Conservation (phyloP, 1,140 invertebrate genomes). For the Bombus confusus region DNA sequence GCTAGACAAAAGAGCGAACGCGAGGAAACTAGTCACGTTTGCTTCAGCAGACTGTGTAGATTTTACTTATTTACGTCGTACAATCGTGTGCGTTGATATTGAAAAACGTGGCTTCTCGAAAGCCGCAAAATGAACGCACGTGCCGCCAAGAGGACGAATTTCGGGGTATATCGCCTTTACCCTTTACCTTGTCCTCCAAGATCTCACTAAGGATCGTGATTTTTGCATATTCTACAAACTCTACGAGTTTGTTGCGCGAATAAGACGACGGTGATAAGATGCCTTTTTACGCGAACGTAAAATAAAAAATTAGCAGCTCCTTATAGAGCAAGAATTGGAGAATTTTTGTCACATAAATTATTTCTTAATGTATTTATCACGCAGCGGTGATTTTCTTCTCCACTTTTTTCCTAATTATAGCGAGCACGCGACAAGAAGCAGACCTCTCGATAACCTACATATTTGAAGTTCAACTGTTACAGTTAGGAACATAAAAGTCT, state of each 20-base stretch:
- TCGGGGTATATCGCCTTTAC: background rate
- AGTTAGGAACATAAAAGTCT: background rate
- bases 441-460: background rate
- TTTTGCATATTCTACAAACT: background rate
- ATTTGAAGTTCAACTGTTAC: background rate
- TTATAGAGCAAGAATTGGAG: no score
- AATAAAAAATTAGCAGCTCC: no score
- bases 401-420: background rate
- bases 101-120: conserved; percentile 8
- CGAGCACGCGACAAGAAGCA: background rate
- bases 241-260: no score
- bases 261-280: no score
- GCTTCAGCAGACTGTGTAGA: no score
- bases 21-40: background rate
- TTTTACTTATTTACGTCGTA: conserved; percentile 1
- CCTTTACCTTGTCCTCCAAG: no score
- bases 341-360: no score
- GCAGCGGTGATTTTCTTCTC: background rate
- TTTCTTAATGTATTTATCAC: background rate
- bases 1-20: background rate
- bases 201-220: background rate
- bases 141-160: conserved; percentile 16
- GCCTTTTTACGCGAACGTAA: no score
- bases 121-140: conserved; percentile 13
- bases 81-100: background rate